Evolutionary conservation across 2,888 invertebrate species (phyloP).

Genomic region (Atherix ibis): DNA sequence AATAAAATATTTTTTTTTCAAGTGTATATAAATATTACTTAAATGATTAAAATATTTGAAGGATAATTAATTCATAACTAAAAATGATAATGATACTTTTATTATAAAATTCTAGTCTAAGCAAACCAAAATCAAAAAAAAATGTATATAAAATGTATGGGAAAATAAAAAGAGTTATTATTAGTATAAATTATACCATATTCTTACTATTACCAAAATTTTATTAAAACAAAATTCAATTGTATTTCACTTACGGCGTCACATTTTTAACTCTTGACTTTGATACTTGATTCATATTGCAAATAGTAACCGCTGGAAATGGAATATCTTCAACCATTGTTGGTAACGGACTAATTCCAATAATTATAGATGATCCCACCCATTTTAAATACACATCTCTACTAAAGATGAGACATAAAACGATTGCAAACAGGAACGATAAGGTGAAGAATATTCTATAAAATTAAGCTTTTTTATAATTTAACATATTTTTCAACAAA

Average conservation of each 20-base stretch:
- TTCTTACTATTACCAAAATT: background rate
- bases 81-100: no score
- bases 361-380: conserved; percentile 51
- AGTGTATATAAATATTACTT: no score
- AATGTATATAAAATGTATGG: background rate
- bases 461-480: no score
- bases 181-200: background rate
- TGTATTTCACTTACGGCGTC: conserved; percentile 9
- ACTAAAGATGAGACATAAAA: conserved; percentile 51
- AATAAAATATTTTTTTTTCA: no score
- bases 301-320: conserved; percentile 64
- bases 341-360: conserved; percentile 49
- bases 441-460: conserved; percentile 54
- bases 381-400: conserved; percentile 50
- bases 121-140: no score
- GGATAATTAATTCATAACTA: no score
- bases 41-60: no score
- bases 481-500: no score
- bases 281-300: conserved; percentile 63
- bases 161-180: background rate
- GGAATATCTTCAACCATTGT: conserved; percentile 47
- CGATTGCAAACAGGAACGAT: conserved; percentile 47
- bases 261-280: conserved; percentile 43
- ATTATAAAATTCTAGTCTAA: no score
- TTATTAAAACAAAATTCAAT: background rate